phyloP scores from a whole-genome alignment of 92 coral and sea anemone genomes.

The Siderastrea radians region DNA sequence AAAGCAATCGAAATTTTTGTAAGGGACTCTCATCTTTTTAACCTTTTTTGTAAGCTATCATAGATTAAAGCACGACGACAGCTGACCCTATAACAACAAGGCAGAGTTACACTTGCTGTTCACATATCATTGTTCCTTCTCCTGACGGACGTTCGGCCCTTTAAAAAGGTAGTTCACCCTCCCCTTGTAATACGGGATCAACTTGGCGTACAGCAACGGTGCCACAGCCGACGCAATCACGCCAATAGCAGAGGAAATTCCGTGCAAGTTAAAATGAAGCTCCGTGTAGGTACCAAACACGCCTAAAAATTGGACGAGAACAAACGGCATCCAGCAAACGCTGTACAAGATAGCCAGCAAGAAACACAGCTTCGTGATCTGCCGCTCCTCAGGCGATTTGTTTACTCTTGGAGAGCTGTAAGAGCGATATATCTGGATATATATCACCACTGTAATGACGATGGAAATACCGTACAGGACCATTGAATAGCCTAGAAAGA shows the following conservation, averaged over 20 bases:
- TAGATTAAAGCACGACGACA: too few relatives aligned
- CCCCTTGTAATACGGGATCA: conserved; percentile 79
- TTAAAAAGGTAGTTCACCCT: conserved; percentile 9
- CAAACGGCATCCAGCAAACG: conserved; percentile 91
- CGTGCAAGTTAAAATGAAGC: conserved; percentile 92
- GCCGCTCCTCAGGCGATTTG: conserved; percentile 84
- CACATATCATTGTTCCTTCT: not conserved
- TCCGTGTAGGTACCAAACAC: conserved; percentile 88
- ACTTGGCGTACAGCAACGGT: conserved; percentile 75
- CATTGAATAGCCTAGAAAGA: conserved; percentile 83
- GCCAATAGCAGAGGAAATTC: conserved; percentile 88
- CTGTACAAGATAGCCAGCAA: conserved; percentile 82
- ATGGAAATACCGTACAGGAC: conserved; percentile 82
- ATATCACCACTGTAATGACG: conserved; percentile 66
- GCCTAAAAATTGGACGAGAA: conserved; percentile 86
- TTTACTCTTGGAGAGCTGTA: conserved; percentile 61
- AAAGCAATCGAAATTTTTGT: too few relatives aligned
- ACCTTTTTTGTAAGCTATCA: too few relatives aligned
- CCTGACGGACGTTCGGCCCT: not conserved
- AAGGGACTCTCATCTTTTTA: too few relatives aligned
- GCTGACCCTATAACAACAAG: too few relatives aligned
- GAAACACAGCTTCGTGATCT: conserved; percentile 84
- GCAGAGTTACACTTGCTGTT: too few relatives aligned
- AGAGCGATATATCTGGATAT: conserved; percentile 59
- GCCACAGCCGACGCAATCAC: conserved; percentile 89